Conservation (phyloP, 2,113 vertebrate species). For the Tonatia bakeri region DNA sequence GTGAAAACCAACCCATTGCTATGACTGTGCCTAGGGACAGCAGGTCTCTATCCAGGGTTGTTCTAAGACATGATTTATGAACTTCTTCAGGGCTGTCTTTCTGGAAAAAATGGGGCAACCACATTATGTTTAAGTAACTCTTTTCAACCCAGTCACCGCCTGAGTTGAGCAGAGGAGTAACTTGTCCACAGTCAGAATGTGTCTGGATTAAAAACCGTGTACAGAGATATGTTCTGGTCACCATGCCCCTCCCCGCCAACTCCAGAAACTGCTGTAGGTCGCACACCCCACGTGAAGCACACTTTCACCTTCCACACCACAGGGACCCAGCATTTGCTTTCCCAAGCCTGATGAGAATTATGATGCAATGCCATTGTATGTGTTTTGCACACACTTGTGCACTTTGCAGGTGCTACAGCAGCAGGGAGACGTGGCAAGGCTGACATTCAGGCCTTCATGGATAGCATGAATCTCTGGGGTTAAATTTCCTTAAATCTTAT, state of each 20-base stretch:
- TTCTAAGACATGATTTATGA: neutral
- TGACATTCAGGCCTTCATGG: neutral
- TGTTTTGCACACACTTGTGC: rapidly evolving
- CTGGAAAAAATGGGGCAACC: neutral
- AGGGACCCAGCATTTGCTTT: too few species aligned
- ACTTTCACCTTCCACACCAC: neutral
- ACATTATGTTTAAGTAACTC: neutral
- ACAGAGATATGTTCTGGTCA: neutral
- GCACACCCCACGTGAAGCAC: too few species aligned
- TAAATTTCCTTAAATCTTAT: neutral
- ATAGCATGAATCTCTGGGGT: neutral
- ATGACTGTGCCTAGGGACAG: too few species aligned
- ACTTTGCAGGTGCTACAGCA: neutral
- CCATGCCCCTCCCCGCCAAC: too few species aligned
- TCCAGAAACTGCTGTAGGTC: too few species aligned
- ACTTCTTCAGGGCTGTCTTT: neutral
- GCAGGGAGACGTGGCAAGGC: neutral
- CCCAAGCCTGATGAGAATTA: neutral
- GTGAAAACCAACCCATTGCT: neutral
- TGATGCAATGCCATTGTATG: rapidly evolving
- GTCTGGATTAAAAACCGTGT: too few species aligned
- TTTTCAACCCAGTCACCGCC: neutral
- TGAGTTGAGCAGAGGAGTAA: neutral
- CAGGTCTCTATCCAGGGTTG: neutral
- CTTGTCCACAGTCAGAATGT: neutral